These are phyloP conservation scores for Takifugu flavidus DNA, from an alignment of 2,113 vertebrate species.

Conservation along the genomic window DNA sequence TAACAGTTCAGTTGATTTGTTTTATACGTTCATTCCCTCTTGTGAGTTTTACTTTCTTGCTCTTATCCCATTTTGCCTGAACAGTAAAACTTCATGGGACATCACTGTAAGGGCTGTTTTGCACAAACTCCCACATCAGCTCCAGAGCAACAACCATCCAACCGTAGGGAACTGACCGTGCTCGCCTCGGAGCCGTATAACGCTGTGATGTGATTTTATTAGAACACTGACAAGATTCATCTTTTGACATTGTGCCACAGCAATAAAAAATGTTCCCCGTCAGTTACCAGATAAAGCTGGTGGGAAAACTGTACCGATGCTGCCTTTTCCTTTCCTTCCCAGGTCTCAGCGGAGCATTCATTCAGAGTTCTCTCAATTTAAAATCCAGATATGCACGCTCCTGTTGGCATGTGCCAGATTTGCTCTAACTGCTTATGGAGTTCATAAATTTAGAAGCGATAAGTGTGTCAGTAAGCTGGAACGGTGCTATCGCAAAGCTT, in stretches of 20 bases:
- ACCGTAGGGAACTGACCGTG: conserved; percentile 13
- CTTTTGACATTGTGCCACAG: conserved; percentile 35
- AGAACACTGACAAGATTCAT: conserved; percentile 30
- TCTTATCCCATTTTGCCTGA: conserved; percentile 23
- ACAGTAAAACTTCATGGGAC: conserved; percentile 44
- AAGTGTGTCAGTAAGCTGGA: conserved; percentile 12
- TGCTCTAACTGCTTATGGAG: not conserved
- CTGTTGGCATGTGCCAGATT: conserved; percentile 14
- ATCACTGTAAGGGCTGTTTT: conserved; percentile 5
- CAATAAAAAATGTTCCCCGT: conserved; percentile 39
- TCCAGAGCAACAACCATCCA: conserved; percentile 10
- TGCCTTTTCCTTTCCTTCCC: conserved; percentile 13
- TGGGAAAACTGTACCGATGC: conserved; percentile 26
- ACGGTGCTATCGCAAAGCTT: not conserved
- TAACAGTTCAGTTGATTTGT: not conserved
- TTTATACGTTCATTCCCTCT: conserved; percentile 7
- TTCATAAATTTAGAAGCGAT: conserved; percentile 1
- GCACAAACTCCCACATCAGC: not conserved
- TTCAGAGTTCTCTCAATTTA: conserved; percentile 29
- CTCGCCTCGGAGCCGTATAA: conserved; percentile 28
- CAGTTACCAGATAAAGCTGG: conserved; percentile 19
- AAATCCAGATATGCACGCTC: conserved; percentile 20
- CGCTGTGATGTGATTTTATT: conserved; percentile 34
- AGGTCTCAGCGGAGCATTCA: conserved; percentile 8
- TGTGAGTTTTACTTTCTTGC: conserved; percentile 30